phyloP scores from a whole-genome alignment of 2,888 invertebrate species.

The Spodoptera littoralis region DNA sequence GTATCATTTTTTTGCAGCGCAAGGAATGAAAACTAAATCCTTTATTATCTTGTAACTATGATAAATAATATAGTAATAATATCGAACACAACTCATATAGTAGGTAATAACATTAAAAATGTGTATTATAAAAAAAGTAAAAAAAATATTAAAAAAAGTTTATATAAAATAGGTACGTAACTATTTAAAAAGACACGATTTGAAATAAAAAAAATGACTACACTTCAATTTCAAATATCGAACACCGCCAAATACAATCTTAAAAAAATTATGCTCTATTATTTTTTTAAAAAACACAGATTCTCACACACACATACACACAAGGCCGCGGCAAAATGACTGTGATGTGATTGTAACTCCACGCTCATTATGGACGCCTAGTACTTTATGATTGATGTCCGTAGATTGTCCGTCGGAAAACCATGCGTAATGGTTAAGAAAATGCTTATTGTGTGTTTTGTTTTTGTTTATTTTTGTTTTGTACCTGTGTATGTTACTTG shows the following conservation, averaged over 20 bases:
- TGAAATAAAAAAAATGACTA: too few species aligned
- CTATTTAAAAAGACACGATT: too few species aligned
- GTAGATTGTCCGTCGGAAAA: slow-evolving; percentile 49
- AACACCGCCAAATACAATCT: slow-evolving; percentile 1
- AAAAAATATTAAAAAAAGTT: too few species aligned
- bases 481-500: too few species aligned
- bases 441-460: slow-evolving; percentile 31
- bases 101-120: too few species aligned
- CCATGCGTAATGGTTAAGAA: slow-evolving; percentile 46
- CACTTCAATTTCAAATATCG: not conserved
- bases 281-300: slow-evolving; percentile 31
- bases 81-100: too few species aligned
- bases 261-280: slow-evolving; percentile 16
- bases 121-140: too few species aligned
- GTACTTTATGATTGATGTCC: slow-evolving; percentile 59
- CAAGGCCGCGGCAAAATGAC: slow-evolving; percentile 60
- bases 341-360: slow-evolving; percentile 57
- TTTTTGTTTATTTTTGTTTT: not conserved
- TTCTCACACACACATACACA: slow-evolving; percentile 27
- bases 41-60: too few species aligned
- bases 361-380: slow-evolving; percentile 57
- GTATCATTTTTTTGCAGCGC: too few species aligned
- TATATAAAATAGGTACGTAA: too few species aligned
- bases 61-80: too few species aligned
- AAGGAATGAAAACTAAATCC: too few species aligned